Conservation (phyloP, 2,113 vertebrate genomes). For the Craseonycteris thonglongyai region DNA sequence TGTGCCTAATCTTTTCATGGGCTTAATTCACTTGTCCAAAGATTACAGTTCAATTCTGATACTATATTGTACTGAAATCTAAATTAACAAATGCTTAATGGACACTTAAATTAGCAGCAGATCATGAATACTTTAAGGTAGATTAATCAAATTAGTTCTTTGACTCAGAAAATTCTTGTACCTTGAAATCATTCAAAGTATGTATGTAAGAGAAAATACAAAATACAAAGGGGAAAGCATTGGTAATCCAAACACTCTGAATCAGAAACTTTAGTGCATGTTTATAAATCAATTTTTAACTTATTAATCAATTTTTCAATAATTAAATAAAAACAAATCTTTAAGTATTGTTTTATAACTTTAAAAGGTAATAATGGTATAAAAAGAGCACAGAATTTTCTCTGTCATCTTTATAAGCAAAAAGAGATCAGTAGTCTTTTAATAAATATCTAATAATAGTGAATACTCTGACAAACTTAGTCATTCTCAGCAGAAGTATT, state of each 20-base stretch:
- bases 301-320: background rate
- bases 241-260: background rate
- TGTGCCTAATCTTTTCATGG: background rate
- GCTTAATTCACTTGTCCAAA: background rate
- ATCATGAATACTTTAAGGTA: background rate
- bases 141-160: background rate
- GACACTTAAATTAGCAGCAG: background rate
- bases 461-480: background rate
- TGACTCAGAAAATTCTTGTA: background rate
- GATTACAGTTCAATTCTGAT: background rate
- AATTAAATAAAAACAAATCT: background rate
- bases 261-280: background rate
- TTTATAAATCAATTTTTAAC: background rate
- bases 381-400: background rate
- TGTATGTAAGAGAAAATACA: slow-evolving; percentile 12
- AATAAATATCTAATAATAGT: background rate
- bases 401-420: background rate
- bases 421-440: background rate
- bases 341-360: background rate
- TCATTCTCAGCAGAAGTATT: background rate
- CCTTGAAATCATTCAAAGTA: background rate
- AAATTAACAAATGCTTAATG: slow-evolving; percentile 1
- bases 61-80: background rate
- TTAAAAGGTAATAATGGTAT: background rate
- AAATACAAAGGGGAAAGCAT: background rate